phyloP scores from a whole-genome alignment of 2,888 invertebrate species.

The Lochmaea crataegi region DNA sequence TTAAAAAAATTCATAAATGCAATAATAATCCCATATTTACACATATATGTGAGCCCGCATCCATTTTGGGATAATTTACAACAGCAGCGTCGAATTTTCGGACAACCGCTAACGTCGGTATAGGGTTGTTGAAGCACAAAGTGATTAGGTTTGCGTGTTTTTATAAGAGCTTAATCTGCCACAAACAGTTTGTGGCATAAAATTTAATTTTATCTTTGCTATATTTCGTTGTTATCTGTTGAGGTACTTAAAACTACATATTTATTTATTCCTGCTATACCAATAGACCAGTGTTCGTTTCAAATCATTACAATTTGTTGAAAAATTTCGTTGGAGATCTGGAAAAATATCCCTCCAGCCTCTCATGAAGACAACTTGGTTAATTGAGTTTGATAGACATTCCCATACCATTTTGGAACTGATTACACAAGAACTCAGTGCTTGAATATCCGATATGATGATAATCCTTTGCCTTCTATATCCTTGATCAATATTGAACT shows the following conservation, averaged over 20 bases:
- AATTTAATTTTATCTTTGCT: conserved; percentile 55
- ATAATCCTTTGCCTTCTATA: no score
- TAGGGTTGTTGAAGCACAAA: conserved; percentile 32
- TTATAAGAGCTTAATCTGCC: conserved; percentile 60
- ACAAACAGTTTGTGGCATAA: conserved; percentile 58
- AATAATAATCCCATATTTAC: background rate
- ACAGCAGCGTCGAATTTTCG: conserved; percentile 51
- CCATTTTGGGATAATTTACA: conserved; percentile 13
- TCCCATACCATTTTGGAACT: no score
- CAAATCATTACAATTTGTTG: background rate
- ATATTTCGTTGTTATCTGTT: conserved; percentile 50
- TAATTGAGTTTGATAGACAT: no score
- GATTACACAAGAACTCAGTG: no score
- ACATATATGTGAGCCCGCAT: conserved; percentile 4
- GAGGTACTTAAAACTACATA: conserved; percentile 53
- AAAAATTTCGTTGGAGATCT: no score
- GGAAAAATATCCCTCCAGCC: no score
- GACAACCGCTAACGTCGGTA: conserved; percentile 45
- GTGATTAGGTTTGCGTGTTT: conserved; percentile 59
- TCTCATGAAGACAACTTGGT: no score
- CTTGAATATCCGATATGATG: no score
- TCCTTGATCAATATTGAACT: no score
- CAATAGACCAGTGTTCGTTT: conserved; percentile 1
- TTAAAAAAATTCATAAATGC: no score
- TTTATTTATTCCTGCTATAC: conserved; percentile 48